Base-by-base conservation (phyloP, 2,797 vertebrate species). In the Taenioides sp. region DNA sequence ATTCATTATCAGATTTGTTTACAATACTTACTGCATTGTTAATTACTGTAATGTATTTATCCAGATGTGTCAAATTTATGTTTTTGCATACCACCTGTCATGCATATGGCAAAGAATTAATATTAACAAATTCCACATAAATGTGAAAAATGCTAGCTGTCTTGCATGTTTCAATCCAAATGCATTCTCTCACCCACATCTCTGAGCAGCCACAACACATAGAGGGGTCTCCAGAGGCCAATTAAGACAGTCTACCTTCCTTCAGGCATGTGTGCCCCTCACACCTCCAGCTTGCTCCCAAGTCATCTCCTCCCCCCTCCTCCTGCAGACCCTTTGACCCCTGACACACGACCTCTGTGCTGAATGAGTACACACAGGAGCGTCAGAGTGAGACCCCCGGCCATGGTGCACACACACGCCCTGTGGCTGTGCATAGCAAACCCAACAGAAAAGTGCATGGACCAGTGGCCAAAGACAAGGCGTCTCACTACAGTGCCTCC, bases 281-380 rank as follows among this genome's bases (percentile, higher is more conserved):
- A 61, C 34, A 54, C 80, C 64, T 55, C 57, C 34, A 1, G 10
- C 20, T 17, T 16, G 65, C 73, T 62, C 79, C 28, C 5, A 3
- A 80, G 57, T 77, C 79, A 80, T 72, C 81, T 68, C 73, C 61
- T 60, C 68, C 73, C 49, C 25, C 65, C 67, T 4, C 70, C 79
- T 72, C 74, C 74, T 23, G 54, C 18, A 74, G 81, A 90, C 85
- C 89, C 90, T 91, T 83, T 93, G 90, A 92, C 93, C 93, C 92
- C 92, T 94, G 92, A 94, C 93, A 94, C 93, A 94, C 89, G 87
- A 92, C 93, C 93, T 86, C 89, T 84, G 84, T 76, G 91, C 86
- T 93, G 93, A 95, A 93, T 91, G 91, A 94, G 89, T 92, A 92
- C 88, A 92, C 89, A 90, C 92, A 92, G 89, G 83, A 83, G 90